Percentiles rank a stretch among this genome's conserved stretches.
Evolutionary conservation across 2,797 vertebrate genomes (phyloP).

Genomic region (Mergus octosetaceus): DNA sequence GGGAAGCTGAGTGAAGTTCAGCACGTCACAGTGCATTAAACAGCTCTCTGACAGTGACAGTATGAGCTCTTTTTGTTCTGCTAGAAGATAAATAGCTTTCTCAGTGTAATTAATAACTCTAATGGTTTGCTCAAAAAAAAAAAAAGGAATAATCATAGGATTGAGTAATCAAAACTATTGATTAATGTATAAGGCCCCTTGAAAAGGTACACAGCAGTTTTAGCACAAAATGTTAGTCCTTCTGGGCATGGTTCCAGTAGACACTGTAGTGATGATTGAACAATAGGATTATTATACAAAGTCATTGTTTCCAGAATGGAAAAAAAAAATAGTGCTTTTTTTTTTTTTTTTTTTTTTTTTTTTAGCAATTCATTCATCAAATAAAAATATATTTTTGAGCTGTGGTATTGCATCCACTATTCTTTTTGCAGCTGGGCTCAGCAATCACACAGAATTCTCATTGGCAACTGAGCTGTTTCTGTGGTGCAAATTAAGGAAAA

Average conservation of each 20-base stretch:
- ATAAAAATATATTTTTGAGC: not conserved
- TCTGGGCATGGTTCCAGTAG: constrained; percentile 29
- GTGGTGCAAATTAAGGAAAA: not conserved
- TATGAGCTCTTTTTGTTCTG: constrained; percentile 2
- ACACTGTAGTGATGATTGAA: not conserved
- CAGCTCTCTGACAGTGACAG: not conserved
- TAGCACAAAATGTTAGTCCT: constrained; percentile 25
- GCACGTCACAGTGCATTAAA: not conserved
- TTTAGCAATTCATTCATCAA: constrained; percentile 25
- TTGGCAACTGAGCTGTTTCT: not conserved
- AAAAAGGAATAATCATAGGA: constrained; percentile 39
- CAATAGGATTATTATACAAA: not conserved
- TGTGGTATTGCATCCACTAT: not conserved
- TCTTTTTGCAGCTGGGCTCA: not conserved
- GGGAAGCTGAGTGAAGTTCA: not conserved
- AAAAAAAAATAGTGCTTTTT: not conserved
- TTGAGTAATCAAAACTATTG: constrained; percentile 63
- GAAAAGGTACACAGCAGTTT: constrained; percentile 1
- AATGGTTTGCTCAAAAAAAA: constrained; percentile 31
- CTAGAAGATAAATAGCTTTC: constrained; percentile 55
- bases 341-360: not conserved
- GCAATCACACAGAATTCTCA: not conserved
- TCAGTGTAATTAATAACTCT: constrained; percentile 57
- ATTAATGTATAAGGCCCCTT: constrained; percentile 16
- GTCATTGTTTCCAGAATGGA: constrained; percentile 24